Percentiles rank a stretch among this genome's conserved stretches.
These are phyloP conservation scores for Heteromurus nitidus DNA, from an alignment of 2,888 invertebrate species.

Conservation along the genomic window DNA sequence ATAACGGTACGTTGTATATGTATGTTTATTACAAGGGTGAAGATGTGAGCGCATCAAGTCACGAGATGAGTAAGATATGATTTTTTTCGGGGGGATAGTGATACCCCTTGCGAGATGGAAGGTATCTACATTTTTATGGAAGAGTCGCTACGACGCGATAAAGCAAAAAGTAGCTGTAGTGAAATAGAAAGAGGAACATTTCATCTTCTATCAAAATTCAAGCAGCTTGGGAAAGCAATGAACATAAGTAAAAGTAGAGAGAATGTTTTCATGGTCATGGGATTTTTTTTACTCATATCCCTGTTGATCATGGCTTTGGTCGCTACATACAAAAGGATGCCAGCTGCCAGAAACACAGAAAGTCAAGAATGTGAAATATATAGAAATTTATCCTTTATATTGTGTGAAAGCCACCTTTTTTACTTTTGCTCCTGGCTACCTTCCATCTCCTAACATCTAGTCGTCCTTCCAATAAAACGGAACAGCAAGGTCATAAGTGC, in stretches of 20 bases:
- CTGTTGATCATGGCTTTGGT: constrained; percentile 30
- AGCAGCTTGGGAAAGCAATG: constrained; percentile 38
- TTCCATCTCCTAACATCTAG: constrained; percentile 28
- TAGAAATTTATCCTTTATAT: constrained; percentile 23
- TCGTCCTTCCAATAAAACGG: neutral
- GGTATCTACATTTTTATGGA: neutral
- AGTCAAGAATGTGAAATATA: constrained; percentile 18
- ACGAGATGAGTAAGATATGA: neutral
- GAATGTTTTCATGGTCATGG: neutral
- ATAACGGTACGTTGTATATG: neutral
- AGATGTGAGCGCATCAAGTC: neutral
- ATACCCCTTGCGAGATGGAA: no score
- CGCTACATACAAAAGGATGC: no score
- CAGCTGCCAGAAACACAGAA: constrained; percentile 1
- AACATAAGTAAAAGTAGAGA: constrained; percentile 8
- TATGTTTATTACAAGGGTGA: neutral
- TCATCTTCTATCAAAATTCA: constrained; percentile 35
- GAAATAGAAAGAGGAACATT: constrained; percentile 43
- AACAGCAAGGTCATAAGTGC: constrained; percentile 41
- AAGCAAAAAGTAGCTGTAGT: constrained; percentile 24
- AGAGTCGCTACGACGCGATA: neutral
- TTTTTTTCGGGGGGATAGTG: no score
- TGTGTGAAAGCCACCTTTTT: constrained; percentile 15
- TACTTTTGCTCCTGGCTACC: constrained; percentile 35
- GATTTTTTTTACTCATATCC: constrained; percentile 30